Evolutionary conservation across 2,888 invertebrate genomes (phyloP).

Genomic region (Mesorhabditis spiculigera): DNA sequence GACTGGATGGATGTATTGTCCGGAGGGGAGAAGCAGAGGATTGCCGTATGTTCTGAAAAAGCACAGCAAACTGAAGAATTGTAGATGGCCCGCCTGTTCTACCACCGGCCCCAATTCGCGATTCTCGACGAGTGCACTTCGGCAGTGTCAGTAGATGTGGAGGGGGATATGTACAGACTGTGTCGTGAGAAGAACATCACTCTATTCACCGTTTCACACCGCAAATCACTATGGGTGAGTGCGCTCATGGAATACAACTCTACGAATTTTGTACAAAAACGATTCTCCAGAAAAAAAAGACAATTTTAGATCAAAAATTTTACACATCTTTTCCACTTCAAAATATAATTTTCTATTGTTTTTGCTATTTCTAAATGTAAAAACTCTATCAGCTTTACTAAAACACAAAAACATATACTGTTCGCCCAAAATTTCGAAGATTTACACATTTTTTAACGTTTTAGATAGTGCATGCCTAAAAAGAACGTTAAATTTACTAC

Average conservation of each 20-base stretch:
- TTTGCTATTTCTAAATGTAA: too few species aligned
- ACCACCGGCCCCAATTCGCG: conserved; percentile 62
- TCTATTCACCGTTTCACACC: conserved; percentile 89
- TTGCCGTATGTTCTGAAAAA: conserved; percentile 83
- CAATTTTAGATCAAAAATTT: too few species aligned
- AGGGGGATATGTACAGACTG: conserved; percentile 56
- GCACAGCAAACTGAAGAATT: conserved; percentile 90
- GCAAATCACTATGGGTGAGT: conserved; percentile 79
- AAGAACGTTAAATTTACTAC: neutral
- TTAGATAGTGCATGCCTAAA: too few species aligned
- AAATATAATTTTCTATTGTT: too few species aligned
- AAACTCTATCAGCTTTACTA: too few species aligned
- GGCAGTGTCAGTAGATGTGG: conserved; percentile 64
- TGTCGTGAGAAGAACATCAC: conserved; percentile 78
- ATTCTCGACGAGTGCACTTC: conserved; percentile 64
- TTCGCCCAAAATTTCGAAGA: too few species aligned
- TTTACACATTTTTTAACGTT: too few species aligned
- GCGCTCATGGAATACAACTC: neutral
- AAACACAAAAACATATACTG: too few species aligned
- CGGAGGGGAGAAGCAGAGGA: conserved; percentile 64
- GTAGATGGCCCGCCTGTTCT: conserved; percentile 64
- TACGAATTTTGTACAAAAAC: too few species aligned
- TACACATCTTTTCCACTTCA: too few species aligned
- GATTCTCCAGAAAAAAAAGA: neutral
- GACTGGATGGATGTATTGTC: conserved; percentile 79